phyloP scores from a whole-genome alignment of 2,797 vertebrate species.

The Tolypeutes matacus region DNA sequence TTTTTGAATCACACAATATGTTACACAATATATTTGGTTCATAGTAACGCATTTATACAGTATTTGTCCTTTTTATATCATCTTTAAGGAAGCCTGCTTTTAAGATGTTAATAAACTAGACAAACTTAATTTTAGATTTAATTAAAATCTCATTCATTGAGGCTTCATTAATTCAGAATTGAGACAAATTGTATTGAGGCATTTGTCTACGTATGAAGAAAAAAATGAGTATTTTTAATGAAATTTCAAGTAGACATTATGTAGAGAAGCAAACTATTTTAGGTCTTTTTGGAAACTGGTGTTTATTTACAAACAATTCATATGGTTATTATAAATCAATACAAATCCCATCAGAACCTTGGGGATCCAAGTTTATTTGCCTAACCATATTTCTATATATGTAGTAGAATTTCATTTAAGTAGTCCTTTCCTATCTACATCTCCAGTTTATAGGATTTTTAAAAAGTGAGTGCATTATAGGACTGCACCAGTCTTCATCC shows the following conservation, averaged over 20 bases:
- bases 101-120: not conserved
- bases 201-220: not conserved
- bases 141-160: slow-evolving; percentile 54
- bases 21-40: no score
- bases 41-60: no score
- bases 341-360: not conserved
- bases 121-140: slow-evolving; percentile 63
- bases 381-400: not conserved
- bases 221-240: not conserved
- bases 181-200: slow-evolving; percentile 29
- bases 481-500: no score
- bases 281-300: slow-evolving; percentile 30
- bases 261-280: slow-evolving; percentile 41
- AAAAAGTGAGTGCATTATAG: no score
- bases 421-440: not conserved
- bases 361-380: slow-evolving; percentile 10
- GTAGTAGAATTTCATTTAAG: not conserved
- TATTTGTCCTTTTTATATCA: not conserved
- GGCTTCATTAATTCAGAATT: slow-evolving; percentile 1
- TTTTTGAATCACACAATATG: no score
- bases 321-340: no score
- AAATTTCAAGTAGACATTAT: not conserved
- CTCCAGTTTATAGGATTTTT: not conserved
- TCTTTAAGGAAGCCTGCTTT: no score
- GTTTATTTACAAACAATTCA: not conserved